These are phyloP conservation scores for Platyrinchus mystaceus DNA, from an alignment of 2,797 vertebrate species.

Conservation along the genomic window DNA sequence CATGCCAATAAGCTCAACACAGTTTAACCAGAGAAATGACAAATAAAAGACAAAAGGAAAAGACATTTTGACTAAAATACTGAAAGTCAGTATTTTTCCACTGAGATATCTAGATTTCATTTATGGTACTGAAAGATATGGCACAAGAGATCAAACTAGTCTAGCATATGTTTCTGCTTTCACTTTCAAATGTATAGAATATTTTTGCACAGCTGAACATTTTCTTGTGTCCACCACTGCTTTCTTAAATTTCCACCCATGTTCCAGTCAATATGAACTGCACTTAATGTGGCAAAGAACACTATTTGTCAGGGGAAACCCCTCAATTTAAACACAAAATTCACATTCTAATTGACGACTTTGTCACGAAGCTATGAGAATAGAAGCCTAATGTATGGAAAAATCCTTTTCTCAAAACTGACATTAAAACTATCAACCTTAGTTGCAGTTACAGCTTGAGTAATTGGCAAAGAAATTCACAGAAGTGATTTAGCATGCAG, in stretches of 20 bases:
- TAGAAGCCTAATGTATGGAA: background rate
- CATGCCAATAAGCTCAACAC: background rate
- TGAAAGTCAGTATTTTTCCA: background rate
- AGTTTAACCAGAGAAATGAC: background rate
- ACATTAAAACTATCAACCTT: background rate
- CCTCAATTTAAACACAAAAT: background rate
- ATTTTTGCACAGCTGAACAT: background rate
- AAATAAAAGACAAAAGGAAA: background rate
- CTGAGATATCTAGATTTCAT: background rate
- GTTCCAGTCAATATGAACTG: background rate
- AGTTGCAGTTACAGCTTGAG: background rate
- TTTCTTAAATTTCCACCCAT: background rate
- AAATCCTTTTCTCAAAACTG: background rate
- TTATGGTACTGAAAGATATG: background rate
- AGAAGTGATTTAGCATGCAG: background rate
- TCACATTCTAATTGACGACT: background rate
- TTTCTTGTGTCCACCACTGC: background rate
- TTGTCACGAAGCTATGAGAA: background rate
- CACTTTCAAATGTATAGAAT: background rate
- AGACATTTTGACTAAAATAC: background rate
- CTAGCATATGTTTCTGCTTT: background rate
- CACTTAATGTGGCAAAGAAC: background rate
- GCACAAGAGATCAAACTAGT: background rate
- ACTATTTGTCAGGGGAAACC: accelerated
- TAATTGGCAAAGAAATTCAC: background rate